phyloP scores from a whole-genome alignment of 1,140 invertebrate species.

The Lepidurus arcticus region DNA sequence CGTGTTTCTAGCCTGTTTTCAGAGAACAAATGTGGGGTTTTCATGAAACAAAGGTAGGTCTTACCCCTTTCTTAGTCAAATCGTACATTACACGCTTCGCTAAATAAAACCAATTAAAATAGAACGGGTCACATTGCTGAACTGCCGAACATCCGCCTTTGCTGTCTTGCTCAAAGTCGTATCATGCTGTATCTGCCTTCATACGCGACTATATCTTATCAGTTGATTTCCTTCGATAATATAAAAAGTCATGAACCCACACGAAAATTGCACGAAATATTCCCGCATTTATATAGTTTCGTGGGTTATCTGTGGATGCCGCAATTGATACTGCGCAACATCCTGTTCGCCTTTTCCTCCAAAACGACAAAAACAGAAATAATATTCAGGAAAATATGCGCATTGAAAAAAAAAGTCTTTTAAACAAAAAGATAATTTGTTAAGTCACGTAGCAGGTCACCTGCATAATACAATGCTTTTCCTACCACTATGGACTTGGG shows the following conservation, averaged over 20 bases:
- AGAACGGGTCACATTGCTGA: neutral
- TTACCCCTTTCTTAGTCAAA: neutral
- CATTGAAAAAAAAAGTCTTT: neutral
- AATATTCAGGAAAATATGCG: neutral
- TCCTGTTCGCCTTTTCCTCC: neutral
- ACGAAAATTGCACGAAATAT: neutral
- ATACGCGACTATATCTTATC: neutral
- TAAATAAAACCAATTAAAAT: neutral
- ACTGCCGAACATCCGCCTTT: neutral
- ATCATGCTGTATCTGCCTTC: neutral
- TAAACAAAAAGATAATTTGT: too few species aligned
- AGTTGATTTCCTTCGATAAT: neutral
- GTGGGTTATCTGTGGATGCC: neutral
- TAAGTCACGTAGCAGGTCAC: conserved; percentile 7
- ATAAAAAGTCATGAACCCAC: neutral
- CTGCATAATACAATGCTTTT: neutral
- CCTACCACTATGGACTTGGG: neutral
- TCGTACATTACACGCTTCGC: neutral
- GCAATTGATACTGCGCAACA: neutral
- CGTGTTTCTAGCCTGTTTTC: neutral
- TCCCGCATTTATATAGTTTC: neutral
- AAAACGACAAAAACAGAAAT: neutral
- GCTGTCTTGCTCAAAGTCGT: neutral
- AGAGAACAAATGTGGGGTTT: neutral
- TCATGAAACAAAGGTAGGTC: too few species aligned